Conservation (phyloP, 1,140 invertebrate genomes). For the Steinernema khuongi region DNA sequence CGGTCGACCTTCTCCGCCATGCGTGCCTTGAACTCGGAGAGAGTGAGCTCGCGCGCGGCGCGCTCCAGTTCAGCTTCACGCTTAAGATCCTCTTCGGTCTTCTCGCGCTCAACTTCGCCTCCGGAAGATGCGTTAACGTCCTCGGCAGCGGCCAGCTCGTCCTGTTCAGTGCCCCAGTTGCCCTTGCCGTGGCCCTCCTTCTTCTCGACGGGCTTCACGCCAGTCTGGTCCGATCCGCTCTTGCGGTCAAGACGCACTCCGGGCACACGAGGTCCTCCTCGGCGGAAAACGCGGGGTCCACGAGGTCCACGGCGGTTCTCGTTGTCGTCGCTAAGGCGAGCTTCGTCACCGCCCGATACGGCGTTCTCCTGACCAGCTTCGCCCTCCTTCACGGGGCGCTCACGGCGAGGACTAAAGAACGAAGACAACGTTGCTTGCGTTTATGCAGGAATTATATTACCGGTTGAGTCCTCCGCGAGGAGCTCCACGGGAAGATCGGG, state of each 20-base stretch:
- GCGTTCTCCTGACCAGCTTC: not conserved
- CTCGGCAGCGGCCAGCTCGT: conserved; percentile 29
- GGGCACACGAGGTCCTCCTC: conserved; percentile 12
- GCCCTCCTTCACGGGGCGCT: not conserved
- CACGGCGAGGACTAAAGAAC: not conserved
- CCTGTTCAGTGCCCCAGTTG: conserved; percentile 41
- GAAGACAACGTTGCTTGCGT: not conserved
- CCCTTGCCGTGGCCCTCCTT: conserved; percentile 44
- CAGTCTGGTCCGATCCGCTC: conserved; percentile 40
- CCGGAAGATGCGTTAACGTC: conserved; percentile 25
- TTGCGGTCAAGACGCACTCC: conserved; percentile 30
- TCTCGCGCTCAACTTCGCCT: conserved; percentile 37
- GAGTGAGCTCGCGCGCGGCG: conserved; percentile 32
- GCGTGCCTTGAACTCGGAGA: conserved; percentile 38
- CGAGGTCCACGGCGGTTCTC: conserved; percentile 30
- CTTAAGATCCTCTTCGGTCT: conserved; percentile 39
- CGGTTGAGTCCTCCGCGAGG: not conserved
- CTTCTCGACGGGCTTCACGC: conserved; percentile 36
- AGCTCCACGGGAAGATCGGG: not conserved
- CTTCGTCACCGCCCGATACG: not conserved
- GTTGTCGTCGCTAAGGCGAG: not conserved
- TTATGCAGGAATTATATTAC: not conserved
- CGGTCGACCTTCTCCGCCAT: conserved; percentile 28
- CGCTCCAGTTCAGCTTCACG: conserved; percentile 27
- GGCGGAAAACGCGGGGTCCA: conserved; percentile 19